Evolutionary conservation across 2,888 invertebrate genomes (phyloP).

Genomic region (Euzetes globulus): DNA sequence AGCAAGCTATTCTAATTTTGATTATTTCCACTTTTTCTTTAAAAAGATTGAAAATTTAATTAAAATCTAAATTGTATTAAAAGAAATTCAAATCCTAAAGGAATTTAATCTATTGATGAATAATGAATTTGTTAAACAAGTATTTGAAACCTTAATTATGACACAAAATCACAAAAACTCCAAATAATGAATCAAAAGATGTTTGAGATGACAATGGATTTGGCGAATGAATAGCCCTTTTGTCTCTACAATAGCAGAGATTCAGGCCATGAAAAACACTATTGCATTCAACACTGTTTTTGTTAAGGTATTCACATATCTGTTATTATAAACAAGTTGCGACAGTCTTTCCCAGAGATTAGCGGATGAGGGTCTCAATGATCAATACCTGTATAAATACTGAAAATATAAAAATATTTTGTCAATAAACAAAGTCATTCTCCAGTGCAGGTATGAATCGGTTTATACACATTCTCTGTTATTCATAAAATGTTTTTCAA

Average conservation of each 20-base stretch:
- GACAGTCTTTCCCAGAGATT: neutral
- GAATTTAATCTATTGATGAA: too few species aligned
- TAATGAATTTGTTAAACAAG: too few species aligned
- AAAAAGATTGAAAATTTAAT: too few species aligned
- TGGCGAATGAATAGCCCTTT: neutral
- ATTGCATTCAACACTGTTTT: neutral
- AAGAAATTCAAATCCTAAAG: too few species aligned
- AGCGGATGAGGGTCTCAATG: conserved; percentile 1
- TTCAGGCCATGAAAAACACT: conserved; percentile 1
- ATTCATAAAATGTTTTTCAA: too few species aligned
- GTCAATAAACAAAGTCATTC: neutral
- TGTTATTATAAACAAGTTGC: neutral
- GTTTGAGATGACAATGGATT: neutral
- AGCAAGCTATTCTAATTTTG: too few species aligned
- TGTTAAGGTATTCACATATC: neutral
- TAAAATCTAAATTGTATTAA: too few species aligned
- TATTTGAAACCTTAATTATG: too few species aligned
- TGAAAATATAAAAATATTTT: neutral
- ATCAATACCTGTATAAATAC: conserved; percentile 15
- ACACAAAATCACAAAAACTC: too few species aligned
- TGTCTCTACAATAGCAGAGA: neutral
- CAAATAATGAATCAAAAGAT: neutral
- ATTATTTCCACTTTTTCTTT: too few species aligned
- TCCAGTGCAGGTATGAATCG: neutral
- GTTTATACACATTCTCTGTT: too few species aligned